phyloP scores from a whole-genome alignment of 2,888 invertebrate species.

The Cheilosia variabilis region DNA sequence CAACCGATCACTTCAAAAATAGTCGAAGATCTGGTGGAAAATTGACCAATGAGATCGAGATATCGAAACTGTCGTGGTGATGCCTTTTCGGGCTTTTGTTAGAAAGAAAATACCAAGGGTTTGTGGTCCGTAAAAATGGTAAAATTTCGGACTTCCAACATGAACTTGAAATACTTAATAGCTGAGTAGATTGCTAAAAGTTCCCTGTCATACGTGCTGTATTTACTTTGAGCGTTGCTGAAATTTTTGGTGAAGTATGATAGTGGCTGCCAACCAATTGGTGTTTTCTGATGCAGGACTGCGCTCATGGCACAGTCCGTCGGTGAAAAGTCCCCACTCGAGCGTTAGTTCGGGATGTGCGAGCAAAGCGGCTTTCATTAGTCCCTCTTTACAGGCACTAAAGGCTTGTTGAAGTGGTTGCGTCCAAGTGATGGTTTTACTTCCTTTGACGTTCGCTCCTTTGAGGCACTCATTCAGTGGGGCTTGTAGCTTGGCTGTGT shows the following conservation, averaged over 20 bases:
- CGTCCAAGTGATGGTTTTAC: background rate
- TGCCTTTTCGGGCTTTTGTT: background rate
- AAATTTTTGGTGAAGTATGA: conserved; percentile 24
- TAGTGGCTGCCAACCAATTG: conserved; percentile 11
- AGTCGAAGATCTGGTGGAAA: too few relatives aligned
- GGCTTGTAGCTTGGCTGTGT: too few relatives aligned
- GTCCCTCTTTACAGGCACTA: conserved; percentile 4
- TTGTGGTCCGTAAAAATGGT: too few relatives aligned
- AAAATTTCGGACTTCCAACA: too few relatives aligned
- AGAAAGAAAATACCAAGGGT: too few relatives aligned
- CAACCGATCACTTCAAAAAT: too few relatives aligned
- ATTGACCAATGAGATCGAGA: conserved; percentile 18
- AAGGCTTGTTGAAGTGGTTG: conserved; percentile 7
- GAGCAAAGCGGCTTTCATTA: conserved; percentile 25
- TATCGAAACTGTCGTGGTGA: conserved; percentile 22
- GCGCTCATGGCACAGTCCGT: background rate
- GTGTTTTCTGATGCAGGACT: conserved; percentile 9
- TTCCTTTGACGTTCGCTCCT: background rate
- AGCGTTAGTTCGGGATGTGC: conserved; percentile 23
- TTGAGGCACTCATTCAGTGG: too few relatives aligned
- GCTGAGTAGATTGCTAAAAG: conserved; percentile 30
- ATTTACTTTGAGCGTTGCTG: conserved; percentile 6
- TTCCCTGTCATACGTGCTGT: conserved; percentile 16
- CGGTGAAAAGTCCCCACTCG: conserved; percentile 22
- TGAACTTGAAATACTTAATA: background rate